Percentiles rank a stretch among this genome's conserved stretches.
These are phyloP conservation scores for Eupleurogrammus muticus DNA, from an alignment of 2,797 vertebrate species.

Conservation along the genomic window DNA sequence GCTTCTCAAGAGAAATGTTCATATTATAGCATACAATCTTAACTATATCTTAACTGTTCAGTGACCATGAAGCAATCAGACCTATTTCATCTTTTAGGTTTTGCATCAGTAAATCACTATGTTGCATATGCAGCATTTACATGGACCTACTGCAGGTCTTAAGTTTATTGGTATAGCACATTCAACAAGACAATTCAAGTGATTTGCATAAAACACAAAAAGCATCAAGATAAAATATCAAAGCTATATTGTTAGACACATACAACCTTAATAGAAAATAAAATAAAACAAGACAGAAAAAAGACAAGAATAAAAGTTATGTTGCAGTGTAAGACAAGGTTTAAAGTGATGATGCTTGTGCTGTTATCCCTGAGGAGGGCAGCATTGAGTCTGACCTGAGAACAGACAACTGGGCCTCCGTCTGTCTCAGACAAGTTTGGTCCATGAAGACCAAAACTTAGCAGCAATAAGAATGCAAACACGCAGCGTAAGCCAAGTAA, in stretches of 20 bases:
- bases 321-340: no score
- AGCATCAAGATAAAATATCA: no score
- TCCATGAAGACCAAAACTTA: slow-evolving; percentile 55
- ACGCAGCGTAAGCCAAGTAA: slow-evolving; percentile 67
- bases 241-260: no score
- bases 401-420: slow-evolving; percentile 31
- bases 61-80: not conserved
- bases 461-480: slow-evolving; percentile 75
- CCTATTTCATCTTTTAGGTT: slow-evolving; percentile 2
- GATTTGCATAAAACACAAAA: no score
- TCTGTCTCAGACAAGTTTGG: slow-evolving; percentile 38
- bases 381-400: slow-evolving; percentile 46
- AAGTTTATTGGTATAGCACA: not conserved
- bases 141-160: slow-evolving; percentile 24
- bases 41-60: not conserved
- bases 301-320: no score
- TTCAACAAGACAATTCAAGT: no score
- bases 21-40: not conserved
- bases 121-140: slow-evolving; percentile 1
- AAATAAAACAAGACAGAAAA: no score
- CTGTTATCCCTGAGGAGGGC: slow-evolving; percentile 57
- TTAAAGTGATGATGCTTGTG: slow-evolving; percentile 5
- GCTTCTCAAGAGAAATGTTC: no score
- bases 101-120: slow-evolving; percentile 13
- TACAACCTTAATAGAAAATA: no score